phyloP scores from a whole-genome alignment of 35 echinoderm and acorn worm genomes.

The Apostichopus japonicus region DNA sequence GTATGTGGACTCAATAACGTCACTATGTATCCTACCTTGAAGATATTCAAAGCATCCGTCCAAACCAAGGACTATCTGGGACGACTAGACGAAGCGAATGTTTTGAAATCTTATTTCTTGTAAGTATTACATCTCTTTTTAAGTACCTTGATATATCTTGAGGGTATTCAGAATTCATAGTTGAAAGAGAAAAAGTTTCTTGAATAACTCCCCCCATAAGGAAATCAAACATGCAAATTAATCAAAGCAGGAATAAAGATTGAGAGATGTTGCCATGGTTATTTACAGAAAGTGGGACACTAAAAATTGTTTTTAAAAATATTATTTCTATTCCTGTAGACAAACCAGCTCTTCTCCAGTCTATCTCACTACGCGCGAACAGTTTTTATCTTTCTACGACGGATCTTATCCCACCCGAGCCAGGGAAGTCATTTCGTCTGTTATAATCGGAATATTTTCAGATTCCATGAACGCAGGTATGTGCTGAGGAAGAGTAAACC shows the following conservation, averaged over 20 bases:
- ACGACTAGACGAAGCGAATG: conserved; percentile 30
- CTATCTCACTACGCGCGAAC: neutral
- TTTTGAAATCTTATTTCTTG: conserved; percentile 26
- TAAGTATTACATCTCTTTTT: conserved; percentile 10
- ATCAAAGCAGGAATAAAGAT: too few relatives aligned
- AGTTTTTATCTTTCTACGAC: neutral
- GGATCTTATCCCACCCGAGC: neutral
- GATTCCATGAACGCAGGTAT: neutral
- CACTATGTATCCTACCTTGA: conserved; percentile 75
- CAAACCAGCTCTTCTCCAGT: neutral
- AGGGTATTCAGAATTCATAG: too few relatives aligned
- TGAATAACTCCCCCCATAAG: too few relatives aligned
- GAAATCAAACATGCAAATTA: too few relatives aligned
- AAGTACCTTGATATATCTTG: neutral
- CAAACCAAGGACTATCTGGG: conserved; percentile 67
- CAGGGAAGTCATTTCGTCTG: neutral
- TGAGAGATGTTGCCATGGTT: too few relatives aligned
- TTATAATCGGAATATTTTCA: conserved; percentile 12
- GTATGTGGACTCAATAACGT: conserved; percentile 90
- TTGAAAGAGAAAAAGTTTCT: too few relatives aligned
- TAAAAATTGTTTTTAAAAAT: neutral
- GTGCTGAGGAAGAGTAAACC: too few relatives aligned
- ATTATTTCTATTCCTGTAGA: neutral
- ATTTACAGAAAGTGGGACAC: too few relatives aligned
- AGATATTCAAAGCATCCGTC: conserved; percentile 60